Evolutionary conservation across 2,888 invertebrate genomes (phyloP), one percentile per base, ranked within the genome.

Genomic region (Hesperia comma): DNA sequence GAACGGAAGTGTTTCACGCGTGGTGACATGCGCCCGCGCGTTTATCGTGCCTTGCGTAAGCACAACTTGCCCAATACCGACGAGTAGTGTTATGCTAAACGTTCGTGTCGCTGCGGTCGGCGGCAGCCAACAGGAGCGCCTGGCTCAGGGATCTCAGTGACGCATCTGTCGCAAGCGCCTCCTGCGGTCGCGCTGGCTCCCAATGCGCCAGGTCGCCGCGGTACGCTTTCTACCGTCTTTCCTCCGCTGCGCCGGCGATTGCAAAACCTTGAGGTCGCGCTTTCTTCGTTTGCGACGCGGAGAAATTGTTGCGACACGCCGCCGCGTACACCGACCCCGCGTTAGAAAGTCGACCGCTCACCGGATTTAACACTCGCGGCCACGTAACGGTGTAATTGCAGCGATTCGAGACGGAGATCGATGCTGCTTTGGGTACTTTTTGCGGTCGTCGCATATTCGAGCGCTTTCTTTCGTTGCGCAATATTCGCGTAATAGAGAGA

Each of bases 211-310:
- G 55, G 68, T 63, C 70, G 53, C 32, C 68, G 69, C 77, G 79
- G 83, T 83, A 85, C 84, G 86, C 90, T 92, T 91, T 91, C 91
- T 88, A 89, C 82, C 73, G 75, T 79, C 85, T 85, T 86, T 86
- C 85, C 88, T 82, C 83, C 79, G 76, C 72, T 72, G 74, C 75
- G 75, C 71, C 71, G 71, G 70, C 71, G 88, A 90, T 93, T 93
- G 93, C 93, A 91, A 93, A 93, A 92, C 82, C 83, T 83, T 78
- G 90, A 88, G 93, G 91, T 92, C 91, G 92, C 92, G 92, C 93
- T 92, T 92, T 93, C 92, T 92, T 92, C 92, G 88, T 86, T 87
- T 85, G 91, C 92, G 82, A 88, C 82, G 86, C 85, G 88, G 92
- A 92, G 93, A 92, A 93, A 92, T 92, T 92, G 86, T 93, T 93